Evolutionary conservation across 1,140 invertebrate species (phyloP), one percentile per base, ranked within the genome.

Genomic region (Sycobia sp.): DNA sequence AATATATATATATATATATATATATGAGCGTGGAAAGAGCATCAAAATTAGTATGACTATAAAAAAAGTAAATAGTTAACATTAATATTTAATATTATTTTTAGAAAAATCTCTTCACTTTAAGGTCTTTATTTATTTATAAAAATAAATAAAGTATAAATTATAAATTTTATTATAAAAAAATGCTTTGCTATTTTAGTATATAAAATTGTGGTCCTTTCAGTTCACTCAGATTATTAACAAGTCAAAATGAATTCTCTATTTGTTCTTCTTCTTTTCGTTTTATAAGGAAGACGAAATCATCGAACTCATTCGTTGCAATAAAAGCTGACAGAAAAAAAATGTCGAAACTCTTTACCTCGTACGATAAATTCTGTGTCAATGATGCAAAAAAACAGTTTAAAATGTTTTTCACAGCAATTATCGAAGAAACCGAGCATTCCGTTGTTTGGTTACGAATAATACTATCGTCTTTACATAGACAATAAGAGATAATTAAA

Each of bases 121-220:
- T 29, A 41, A 38, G 29, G n/a, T 11, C 20, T 9, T 59, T 39
- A 41, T 41, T 49, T 18, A 16, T 29, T 38, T 39, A 47, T 11
- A n/a, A n/a, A n/a, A n/a, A n/a, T n/a, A n/a, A n/a, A n/a, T n/a
- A n/a, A n/a, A n/a, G n/a, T n/a, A n/a, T n/a, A n/a, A n/a, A n/a
- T n/a, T n/a, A n/a, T n/a, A n/a, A n/a, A n/a, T n/a, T n/a, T n/a
- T n/a, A n/a, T n/a, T n/a, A n/a, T n/a, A 62, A 62, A 47, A 32
- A 10, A n/a, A 39, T 38, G 14, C 23, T 25, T 36, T 61, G 22
- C 34, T n/a, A 36, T 62, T 47, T 62, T n/a, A 39, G 38, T 54
- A 7, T 49, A 55, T 55, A 38, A 54, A 62, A 47, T 29, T 55
- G 41, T 62, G 60, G 60, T 62, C 61, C 51, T 29, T 56, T 34